These are phyloP conservation scores for Thyatira batis DNA, from an alignment of 2,888 invertebrate species.

Conservation along the genomic window DNA sequence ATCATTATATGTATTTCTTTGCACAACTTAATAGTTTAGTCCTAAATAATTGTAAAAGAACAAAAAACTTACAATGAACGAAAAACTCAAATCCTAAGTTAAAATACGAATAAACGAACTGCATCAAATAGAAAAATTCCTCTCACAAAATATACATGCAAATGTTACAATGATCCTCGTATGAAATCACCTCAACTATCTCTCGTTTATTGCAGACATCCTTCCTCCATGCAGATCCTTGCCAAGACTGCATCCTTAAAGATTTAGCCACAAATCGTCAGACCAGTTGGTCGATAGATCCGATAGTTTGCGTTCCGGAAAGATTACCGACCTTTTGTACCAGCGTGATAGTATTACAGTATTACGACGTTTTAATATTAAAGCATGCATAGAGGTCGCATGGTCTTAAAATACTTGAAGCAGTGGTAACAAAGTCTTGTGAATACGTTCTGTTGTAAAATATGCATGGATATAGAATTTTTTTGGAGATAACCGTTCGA, in stretches of 20 bases:
- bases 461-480: background rate
- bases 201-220: background rate
- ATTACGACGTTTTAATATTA: background rate
- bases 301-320: background rate
- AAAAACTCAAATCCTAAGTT: no score
- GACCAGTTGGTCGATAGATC: background rate
- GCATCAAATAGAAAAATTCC: background rate
- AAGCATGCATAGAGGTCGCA: background rate
- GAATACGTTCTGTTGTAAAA: background rate
- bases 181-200: background rate
- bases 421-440: background rate
- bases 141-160: background rate
- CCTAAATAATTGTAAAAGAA: no score
- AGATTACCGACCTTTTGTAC: background rate
- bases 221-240: background rate
- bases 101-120: no score
- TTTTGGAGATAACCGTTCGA: no score
- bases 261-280: background rate
- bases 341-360: background rate
- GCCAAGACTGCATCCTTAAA: background rate
- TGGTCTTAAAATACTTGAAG: background rate
- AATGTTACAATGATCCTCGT: background rate
- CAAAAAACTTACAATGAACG: no score
- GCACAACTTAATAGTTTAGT: no score
- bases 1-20: no score